Evolutionary conservation across 1,140 invertebrate genomes (phyloP).

Genomic region (Drosophila tristis): DNA sequence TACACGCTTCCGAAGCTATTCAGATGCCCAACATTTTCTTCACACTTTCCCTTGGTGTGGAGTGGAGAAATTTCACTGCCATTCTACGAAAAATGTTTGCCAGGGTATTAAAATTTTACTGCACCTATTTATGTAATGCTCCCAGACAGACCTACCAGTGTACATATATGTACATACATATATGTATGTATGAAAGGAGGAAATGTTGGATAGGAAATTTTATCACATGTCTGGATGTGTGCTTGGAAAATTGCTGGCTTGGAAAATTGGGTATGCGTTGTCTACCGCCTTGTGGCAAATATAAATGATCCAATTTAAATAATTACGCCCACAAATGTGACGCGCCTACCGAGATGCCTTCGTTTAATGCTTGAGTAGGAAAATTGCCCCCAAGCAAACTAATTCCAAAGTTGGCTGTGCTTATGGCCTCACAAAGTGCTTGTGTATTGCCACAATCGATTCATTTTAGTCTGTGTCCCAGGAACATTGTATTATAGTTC

Average conservation of each 20-base stretch:
- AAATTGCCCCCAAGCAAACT: constrained; percentile 54
- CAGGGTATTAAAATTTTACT: constrained; percentile 75
- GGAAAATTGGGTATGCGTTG: constrained; percentile 60
- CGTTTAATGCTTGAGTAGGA: constrained; percentile 64
- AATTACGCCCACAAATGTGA: constrained; percentile 71
- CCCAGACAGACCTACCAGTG: constrained; percentile 10
- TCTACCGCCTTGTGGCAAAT: constrained; percentile 66
- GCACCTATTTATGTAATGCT: constrained; percentile 42
- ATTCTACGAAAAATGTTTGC: constrained; percentile 35
- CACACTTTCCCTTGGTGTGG: constrained; percentile 40
- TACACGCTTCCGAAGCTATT: constrained; percentile 54
- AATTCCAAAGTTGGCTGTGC: constrained; percentile 54
- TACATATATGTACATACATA: background rate
- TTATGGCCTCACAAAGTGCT: constrained; percentile 49
- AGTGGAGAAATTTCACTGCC: constrained; percentile 51
- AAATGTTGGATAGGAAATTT: constrained; percentile 14
- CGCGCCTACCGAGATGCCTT: constrained; percentile 55
- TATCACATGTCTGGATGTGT: constrained; percentile 60
- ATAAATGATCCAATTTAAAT: constrained; percentile 80
- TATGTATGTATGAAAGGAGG: constrained; percentile 4
- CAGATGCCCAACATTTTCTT: constrained; percentile 66
- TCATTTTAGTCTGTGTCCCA: background rate
- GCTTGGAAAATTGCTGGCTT: too few relatives aligned
- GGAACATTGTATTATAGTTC: constrained; percentile 37
- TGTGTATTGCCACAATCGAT: constrained; percentile 29